A percentile compares a stretch with the other conserved stretches of the same genome.
Evolutionary conservation across 1,140 invertebrate species (phyloP).

Genomic region (Bursaphelenchus mucronatus): DNA sequence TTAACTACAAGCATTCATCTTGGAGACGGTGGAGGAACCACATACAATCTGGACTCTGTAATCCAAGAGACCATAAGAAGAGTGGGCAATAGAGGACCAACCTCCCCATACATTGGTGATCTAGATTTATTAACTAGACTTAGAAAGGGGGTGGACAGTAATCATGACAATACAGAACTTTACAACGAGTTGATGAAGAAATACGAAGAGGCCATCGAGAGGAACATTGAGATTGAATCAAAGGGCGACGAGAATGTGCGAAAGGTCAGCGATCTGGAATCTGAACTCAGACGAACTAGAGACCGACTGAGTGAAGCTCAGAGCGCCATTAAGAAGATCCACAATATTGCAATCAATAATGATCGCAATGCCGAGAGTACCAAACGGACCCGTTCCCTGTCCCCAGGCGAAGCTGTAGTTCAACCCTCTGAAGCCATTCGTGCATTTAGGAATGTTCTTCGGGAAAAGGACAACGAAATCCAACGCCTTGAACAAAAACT

Average conservation of each 20-base stretch:
- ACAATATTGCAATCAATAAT: constrained; percentile 45
- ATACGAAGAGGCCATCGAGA: constrained; percentile 59
- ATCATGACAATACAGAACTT: constrained; percentile 45
- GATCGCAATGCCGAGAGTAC: constrained; percentile 29
- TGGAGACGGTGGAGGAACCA: constrained; percentile 24
- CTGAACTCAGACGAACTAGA: constrained; percentile 49
- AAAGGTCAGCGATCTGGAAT: constrained; percentile 54
- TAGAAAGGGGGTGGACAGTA: constrained; percentile 17
- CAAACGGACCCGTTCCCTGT: constrained; percentile 57
- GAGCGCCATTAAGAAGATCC: constrained; percentile 52
- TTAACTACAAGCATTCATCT: constrained; percentile 10
- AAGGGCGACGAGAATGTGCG: constrained; percentile 56
- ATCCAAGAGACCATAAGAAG: constrained; percentile 45
- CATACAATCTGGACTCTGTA: constrained; percentile 43
- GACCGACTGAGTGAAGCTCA: constrained; percentile 48
- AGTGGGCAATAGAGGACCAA: constrained; percentile 31
- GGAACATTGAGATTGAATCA: constrained; percentile 60
- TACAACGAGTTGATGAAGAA: constrained; percentile 60
- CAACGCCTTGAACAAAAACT: constrained; percentile 56
- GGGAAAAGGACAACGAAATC: constrained; percentile 60
- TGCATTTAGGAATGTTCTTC: constrained; percentile 47
- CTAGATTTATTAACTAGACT: constrained; percentile 43
- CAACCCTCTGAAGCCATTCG: constrained; percentile 56
- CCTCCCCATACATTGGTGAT: constrained; percentile 28
- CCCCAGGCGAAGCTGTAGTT: constrained; percentile 43